Evolutionary conservation across 92 coral and sea anemone species (phyloP).

Genomic region (Phenganax subtilis): DNA sequence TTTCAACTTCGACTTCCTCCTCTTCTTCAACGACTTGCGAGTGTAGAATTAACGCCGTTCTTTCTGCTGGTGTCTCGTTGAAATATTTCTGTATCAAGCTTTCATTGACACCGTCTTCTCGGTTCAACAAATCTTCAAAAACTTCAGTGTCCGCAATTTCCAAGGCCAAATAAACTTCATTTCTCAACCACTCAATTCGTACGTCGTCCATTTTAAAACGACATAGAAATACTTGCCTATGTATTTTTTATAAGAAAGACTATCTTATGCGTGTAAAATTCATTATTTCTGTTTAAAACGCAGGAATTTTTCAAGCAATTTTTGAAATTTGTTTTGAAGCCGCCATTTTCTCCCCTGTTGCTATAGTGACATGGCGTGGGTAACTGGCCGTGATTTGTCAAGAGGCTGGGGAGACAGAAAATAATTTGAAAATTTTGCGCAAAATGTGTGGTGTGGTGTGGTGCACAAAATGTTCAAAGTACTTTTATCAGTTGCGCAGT

Average conservation of each 20-base stretch:
- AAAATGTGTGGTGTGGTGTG: too few relatives aligned
- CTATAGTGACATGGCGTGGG: slow-evolving; percentile 8
- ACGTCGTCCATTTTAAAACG: slow-evolving; percentile 74
- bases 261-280: background rate
- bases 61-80: slow-evolving; percentile 93
- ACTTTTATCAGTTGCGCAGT: slow-evolving; percentile 5
- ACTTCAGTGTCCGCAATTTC: slow-evolving; percentile 94
- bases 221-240: background rate
- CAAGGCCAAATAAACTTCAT: slow-evolving; percentile 75
- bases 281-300: background rate
- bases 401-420: slow-evolving; percentile 4
- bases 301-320: background rate
- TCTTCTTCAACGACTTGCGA: slow-evolving; percentile 88
- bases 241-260: background rate
- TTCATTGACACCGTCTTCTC: slow-evolving; percentile 88
- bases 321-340: background rate
- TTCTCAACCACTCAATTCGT: slow-evolving; percentile 97
- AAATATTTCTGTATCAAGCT: slow-evolving; percentile 82
- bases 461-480: background rate
- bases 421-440: background rate
- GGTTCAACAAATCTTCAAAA: slow-evolving; percentile 86
- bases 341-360: slow-evolving; percentile 23
- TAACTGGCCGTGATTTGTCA: background rate
- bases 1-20: slow-evolving; percentile 96
- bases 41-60: slow-evolving; percentile 79